A percentile compares a stretch with the other conserved stretches of the same genome.
These are phyloP conservation scores for Melinopterus prodromus DNA, from an alignment of 2,888 invertebrate genomes.

Conservation along the genomic window DNA sequence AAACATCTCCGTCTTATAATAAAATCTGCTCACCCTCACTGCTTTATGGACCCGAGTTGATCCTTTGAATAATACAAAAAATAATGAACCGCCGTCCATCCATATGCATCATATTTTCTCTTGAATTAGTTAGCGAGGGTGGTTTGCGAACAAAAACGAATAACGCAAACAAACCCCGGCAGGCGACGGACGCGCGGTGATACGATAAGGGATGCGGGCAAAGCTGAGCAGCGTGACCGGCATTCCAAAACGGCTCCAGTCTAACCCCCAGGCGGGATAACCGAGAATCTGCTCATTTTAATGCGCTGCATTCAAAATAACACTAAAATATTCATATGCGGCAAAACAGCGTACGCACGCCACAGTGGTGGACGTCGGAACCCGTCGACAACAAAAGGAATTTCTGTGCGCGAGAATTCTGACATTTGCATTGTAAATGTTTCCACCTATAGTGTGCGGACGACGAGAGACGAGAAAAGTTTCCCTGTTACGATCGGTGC, in stretches of 20 bases:
- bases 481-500: background rate
- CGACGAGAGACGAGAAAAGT: background rate
- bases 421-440: constrained; percentile 4
- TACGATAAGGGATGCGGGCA: background rate
- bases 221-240: background rate
- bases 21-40: background rate
- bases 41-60: background rate
- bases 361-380: background rate
- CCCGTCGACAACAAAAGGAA: background rate
- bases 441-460: background rate
- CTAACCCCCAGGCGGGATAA: background rate
- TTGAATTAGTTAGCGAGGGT: background rate
- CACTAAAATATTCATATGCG: background rate
- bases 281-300: background rate
- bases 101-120: background rate
- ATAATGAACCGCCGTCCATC: background rate
- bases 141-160: background rate
- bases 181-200: background rate
- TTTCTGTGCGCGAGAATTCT: background rate
- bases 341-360: background rate
- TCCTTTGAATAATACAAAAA: background rate
- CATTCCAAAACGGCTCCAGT: background rate
- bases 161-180: background rate
- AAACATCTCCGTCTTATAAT: background rate
- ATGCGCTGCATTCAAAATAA: constrained; percentile 4